phyloP scores from a whole-genome alignment of 2,888 invertebrate genomes.

The Lasioglossum morio region DNA sequence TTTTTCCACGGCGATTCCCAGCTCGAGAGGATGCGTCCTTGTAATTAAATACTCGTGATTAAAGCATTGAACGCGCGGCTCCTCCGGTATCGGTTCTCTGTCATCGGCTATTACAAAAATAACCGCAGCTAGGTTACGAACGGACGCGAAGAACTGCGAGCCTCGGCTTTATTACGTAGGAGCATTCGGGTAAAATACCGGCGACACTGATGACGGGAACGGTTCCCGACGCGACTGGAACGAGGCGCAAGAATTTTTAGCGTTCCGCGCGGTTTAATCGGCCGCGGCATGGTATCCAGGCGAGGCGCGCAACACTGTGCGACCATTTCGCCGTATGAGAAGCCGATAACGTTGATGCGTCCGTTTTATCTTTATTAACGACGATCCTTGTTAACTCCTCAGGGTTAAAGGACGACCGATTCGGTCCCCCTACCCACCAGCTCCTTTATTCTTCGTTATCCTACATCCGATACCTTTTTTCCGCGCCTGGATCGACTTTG shows the following conservation, averaged over 20 bases:
- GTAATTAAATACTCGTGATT: constrained; percentile 45
- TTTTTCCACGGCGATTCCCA: constrained; percentile 22
- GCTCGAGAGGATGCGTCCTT: constrained; percentile 42
- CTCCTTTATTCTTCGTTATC: constrained; percentile 4
- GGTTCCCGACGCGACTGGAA: constrained; percentile 17
- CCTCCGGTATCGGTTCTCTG: constrained; percentile 12
- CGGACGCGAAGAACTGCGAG: neutral
- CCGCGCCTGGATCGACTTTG: neutral
- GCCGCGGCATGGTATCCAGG: neutral
- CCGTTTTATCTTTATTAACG: constrained; percentile 53
- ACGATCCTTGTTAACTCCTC: constrained; percentile 8
- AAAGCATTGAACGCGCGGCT: constrained; percentile 9
- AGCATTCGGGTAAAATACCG: constrained; percentile 36
- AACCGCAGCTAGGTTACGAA: neutral
- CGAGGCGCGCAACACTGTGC: neutral
- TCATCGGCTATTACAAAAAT: constrained; percentile 20
- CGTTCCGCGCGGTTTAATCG: constrained; percentile 38
- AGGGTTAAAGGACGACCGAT: constrained; percentile 16
- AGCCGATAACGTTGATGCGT: constrained; percentile 29
- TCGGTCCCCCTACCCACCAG: neutral
- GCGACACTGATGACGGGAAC: constrained; percentile 29
- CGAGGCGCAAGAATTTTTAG: constrained; percentile 13
- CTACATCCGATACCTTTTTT: neutral
- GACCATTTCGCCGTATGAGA: constrained; percentile 4
- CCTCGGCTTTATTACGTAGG: constrained; percentile 28